Base-by-base conservation (phyloP, 2,797 vertebrate species). In the Novumbra hubbsi region DNA sequence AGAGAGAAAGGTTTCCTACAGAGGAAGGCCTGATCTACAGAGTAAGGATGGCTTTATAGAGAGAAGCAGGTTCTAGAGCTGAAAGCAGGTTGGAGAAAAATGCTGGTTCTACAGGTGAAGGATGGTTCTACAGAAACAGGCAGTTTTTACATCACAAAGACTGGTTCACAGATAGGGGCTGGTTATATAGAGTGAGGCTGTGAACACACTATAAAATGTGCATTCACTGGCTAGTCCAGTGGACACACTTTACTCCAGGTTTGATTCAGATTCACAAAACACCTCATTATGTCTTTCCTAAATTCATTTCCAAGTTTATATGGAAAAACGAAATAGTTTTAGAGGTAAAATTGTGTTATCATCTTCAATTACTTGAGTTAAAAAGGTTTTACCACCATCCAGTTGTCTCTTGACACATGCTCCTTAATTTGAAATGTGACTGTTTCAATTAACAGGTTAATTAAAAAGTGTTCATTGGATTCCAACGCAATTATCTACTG, bases 381-480 rank as follows among this genome's bases (percentile, higher is more conserved):
- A 38, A 38, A 38, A 2, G 11, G 5, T 70, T 55, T 76, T 79
- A 71, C 65, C 57, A 75, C 85, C 69, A 77, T 74, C 75, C 67
- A 63, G 75, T 81, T 76, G 74, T 45, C 72, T 80, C 77, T 78
- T 78, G 75, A 86, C 76, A 76, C 70, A 28, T 5, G 57, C 78
- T 77, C 72, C 64, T 80, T 84, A 27, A 81, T 81, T 77, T 78
- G 50, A 24, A 27, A 80, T 41, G 64, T 72, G 45, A 74, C 78
- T 78, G 38, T 11, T 68, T 88, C 78, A 76, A 83, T 82, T 80
- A 76, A 64, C 73, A 86, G 82, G 82, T 88, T 88, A 86, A 89
- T 88, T 87, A 48, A 84, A 85, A 88, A 85, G 72, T 70, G 75
- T 74, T 73, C 65, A 71, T 73, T 88, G 83, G 75, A 74, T 82